phyloP scores from a whole-genome alignment of 2,888 invertebrate genomes.

The Drosophila subquinaria region DNA sequence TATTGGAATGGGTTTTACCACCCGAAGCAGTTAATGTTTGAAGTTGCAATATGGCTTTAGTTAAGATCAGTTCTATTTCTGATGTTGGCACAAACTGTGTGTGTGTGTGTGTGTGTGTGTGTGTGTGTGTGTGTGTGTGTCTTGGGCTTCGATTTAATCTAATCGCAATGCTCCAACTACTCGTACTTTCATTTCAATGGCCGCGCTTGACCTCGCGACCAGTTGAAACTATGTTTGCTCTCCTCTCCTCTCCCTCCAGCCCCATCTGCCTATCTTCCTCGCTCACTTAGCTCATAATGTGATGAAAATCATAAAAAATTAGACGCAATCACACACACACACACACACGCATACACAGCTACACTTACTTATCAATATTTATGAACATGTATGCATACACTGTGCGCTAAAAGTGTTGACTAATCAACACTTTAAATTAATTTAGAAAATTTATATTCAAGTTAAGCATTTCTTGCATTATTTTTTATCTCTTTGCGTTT shows the following conservation, averaged over 20 bases:
- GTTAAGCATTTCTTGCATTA: not conserved
- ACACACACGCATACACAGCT: not conserved
- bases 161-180: slow-evolving; percentile 37
- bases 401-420: slow-evolving; percentile 11
- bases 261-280: not conserved
- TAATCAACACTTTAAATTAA: not conserved
- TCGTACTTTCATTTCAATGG: slow-evolving; percentile 43
- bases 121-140: slow-evolving; percentile 10
- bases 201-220: slow-evolving; percentile 61
- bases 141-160: slow-evolving; percentile 45
- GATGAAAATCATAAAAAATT: slow-evolving; percentile 65
- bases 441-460: not conserved
- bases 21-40: not conserved
- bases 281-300: slow-evolving; percentile 35
- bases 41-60: slow-evolving; percentile 22
- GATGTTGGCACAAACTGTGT: slow-evolving; percentile 8
- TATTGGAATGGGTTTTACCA: slow-evolving; percentile 5
- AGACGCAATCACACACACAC: slow-evolving; percentile 37
- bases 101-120: slow-evolving; percentile 7
- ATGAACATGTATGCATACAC: slow-evolving; percentile 30
- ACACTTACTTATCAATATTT: slow-evolving; percentile 47
- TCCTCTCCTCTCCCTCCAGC: slow-evolving; percentile 6
- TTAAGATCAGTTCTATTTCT: not conserved
- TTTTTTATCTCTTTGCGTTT: not conserved
- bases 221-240: slow-evolving; percentile 32